A percentile compares a stretch with the other conserved stretches of the same genome.
phyloP scores from a whole-genome alignment of 2,888 invertebrate species.

The Deladenus siricidicola region DNA sequence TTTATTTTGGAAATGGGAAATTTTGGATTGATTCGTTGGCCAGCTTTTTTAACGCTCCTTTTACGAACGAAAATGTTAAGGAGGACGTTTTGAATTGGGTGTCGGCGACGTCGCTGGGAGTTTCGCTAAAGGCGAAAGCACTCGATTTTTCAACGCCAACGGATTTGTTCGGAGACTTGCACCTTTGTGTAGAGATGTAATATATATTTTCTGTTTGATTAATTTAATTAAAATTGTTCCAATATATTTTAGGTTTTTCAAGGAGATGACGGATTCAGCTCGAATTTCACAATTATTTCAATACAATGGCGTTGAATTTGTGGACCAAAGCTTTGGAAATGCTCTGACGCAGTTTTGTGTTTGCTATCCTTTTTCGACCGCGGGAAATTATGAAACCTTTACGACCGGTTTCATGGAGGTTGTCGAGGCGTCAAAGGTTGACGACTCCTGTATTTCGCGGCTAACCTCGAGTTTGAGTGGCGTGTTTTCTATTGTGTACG shows the following conservation, averaged over 20 bases:
- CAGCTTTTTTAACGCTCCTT: not conserved
- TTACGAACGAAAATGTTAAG: too few species aligned
- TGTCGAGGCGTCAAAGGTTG: too few species aligned
- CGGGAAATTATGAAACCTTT: not conserved
- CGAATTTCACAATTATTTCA: not conserved
- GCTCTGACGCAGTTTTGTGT: not conserved
- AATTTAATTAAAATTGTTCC: not conserved
- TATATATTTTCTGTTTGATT: not conserved
- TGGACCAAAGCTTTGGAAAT: too few species aligned
- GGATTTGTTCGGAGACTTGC: not conserved
- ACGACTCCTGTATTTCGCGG: too few species aligned
- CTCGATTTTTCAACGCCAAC: not conserved
- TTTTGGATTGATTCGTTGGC: not conserved
- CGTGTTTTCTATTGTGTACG: too few species aligned
- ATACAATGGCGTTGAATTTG: not conserved
- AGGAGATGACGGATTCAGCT: not conserved
- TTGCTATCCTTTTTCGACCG: not conserved
- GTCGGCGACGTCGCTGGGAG: not conserved
- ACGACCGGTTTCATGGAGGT: too few species aligned
- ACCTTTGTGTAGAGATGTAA: not conserved
- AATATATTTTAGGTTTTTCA: not conserved
- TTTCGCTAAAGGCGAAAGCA: not conserved
- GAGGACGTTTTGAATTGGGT: not conserved
- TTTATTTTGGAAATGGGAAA: constrained; percentile 59
- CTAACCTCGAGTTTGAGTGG: too few species aligned